Evolutionary conservation across 2,888 invertebrate species (phyloP).

Genomic region (Tinea trinotella): DNA sequence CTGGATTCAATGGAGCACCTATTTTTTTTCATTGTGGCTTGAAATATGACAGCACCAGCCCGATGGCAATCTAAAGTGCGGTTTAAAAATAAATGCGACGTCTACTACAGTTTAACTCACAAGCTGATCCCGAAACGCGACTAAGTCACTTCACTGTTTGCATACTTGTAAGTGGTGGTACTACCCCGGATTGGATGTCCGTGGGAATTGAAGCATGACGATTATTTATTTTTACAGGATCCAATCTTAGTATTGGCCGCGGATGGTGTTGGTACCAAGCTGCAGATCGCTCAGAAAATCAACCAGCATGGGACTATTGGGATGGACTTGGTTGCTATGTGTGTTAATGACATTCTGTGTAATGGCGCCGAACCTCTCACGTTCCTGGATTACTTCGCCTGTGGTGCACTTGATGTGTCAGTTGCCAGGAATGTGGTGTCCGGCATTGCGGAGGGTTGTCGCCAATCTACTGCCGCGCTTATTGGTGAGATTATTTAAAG

Average conservation of each 20-base stretch:
- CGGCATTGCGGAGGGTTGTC: constrained; percentile 89
- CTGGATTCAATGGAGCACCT: no score
- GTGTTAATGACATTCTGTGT: constrained; percentile 96
- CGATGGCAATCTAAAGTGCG: no score
- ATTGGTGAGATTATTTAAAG: constrained; percentile 76
- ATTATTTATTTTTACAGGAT: constrained; percentile 71
- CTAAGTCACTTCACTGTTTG: no score
- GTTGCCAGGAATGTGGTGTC: constrained; percentile 80
- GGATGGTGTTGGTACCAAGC: constrained; percentile 98
- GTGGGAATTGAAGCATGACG: no score
- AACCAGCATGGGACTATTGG: constrained; percentile 87
- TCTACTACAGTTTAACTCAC: no score
- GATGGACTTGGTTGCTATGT: constrained; percentile 98
- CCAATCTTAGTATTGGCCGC: constrained; percentile 94
- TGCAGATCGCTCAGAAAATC: constrained; percentile 89
- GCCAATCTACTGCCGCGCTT: constrained; percentile 85
- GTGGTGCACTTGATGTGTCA: constrained; percentile 82
- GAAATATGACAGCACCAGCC: no score
- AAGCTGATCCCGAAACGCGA: no score
- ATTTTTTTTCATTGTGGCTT: no score
- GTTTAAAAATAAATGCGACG: no score
- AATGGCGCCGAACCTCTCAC: constrained; percentile 97
- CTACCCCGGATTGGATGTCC: no score
- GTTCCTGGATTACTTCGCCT: constrained; percentile 96
- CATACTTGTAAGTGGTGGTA: no score